These are phyloP conservation scores for Scaptomyza caliginosa DNA, from an alignment of 2,888 invertebrate genomes.

Conservation along the genomic window DNA sequence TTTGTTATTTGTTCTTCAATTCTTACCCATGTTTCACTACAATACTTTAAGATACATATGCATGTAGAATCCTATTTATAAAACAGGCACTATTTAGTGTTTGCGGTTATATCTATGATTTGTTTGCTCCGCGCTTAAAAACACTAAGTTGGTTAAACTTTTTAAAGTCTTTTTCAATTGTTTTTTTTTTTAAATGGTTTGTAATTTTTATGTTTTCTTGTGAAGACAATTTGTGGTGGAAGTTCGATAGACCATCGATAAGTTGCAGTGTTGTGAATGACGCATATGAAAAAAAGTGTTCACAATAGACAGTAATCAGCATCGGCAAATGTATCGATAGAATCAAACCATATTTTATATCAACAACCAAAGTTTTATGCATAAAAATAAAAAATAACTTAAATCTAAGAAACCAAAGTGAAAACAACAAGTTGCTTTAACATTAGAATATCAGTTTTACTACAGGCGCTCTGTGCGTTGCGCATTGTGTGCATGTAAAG, in stretches of 20 bases:
- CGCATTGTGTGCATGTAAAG: neutral
- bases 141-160: neutral
- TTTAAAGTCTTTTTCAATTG: neutral
- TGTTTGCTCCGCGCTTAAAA: neutral
- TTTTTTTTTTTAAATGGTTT: conserved; percentile 45
- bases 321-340: conserved; percentile 11
- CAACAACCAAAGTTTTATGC: conserved; percentile 25
- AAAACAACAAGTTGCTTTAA: neutral
- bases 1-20: neutral
- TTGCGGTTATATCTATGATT: neutral
- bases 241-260: conserved; percentile 31
- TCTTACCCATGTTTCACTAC: conserved; percentile 50
- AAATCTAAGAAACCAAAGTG: neutral
- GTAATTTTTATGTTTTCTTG: conserved; percentile 55
- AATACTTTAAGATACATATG: conserved; percentile 26
- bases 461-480: neutral
- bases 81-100: neutral
- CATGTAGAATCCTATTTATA: conserved; percentile 19
- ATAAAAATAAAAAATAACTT: neutral
- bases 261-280: conserved; percentile 28
- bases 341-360: conserved; percentile 10
- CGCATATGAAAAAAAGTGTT: neutral
- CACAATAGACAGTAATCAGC: conserved; percentile 20
- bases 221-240: conserved; percentile 45
- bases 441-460: neutral